A percentile compares a stretch with the other conserved stretches of the same genome.
phyloP scores from a whole-genome alignment of 1,140 invertebrate species.

The Cotesia glomerata region DNA sequence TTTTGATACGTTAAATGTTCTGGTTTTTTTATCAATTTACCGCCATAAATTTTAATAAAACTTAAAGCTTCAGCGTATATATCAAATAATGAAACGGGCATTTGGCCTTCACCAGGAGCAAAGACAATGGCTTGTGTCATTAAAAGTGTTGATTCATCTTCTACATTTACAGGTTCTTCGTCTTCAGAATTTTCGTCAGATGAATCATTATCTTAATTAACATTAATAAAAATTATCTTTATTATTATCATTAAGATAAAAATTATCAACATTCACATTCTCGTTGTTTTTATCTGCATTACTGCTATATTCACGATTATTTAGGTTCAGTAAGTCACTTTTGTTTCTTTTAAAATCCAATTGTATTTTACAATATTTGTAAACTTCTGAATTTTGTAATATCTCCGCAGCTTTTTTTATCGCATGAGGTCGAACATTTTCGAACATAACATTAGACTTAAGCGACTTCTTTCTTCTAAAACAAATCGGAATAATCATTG shows the following conservation, averaged over 20 bases:
- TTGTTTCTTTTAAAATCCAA: not conserved
- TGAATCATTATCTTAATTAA: too few relatives aligned
- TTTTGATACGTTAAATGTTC: not conserved
- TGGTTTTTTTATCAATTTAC: not conserved
- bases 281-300: too few relatives aligned
- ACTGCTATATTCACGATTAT: too few relatives aligned
- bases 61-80: not conserved
- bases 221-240: too few relatives aligned
- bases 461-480: not conserved
- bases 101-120: conserved; percentile 2
- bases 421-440: not conserved
- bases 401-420: not conserved
- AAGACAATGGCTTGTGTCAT: not conserved
- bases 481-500: not conserved
- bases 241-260: too few relatives aligned
- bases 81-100: not conserved
- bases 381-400: not conserved
- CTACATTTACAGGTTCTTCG: too few relatives aligned
- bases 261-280: too few relatives aligned
- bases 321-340: too few relatives aligned
- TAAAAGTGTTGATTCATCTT: too few relatives aligned
- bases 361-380: not conserved
- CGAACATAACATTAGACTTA: not conserved
- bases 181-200: too few relatives aligned
- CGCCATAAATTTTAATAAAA: conserved; percentile 2